Conservation (phyloP, 1,140 invertebrate genomes). For the Papilio dardanus region DNA sequence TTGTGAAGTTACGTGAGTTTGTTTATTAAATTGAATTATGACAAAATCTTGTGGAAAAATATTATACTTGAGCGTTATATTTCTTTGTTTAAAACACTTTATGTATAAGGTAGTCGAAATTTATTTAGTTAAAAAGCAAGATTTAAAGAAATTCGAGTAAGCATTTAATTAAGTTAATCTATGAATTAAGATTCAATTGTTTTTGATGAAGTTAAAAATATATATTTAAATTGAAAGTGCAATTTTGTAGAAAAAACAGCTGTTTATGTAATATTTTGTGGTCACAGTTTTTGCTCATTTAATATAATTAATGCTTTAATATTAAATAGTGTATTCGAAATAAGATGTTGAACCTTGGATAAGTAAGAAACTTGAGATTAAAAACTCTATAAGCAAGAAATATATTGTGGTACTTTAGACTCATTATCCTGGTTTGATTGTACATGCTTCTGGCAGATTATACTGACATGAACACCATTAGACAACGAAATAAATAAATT, state of each 20-base stretch:
- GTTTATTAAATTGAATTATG: too few relatives aligned
- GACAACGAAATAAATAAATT: constrained; percentile 54
- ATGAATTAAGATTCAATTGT: constrained; percentile 22
- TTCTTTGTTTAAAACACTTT: not conserved
- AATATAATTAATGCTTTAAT: not conserved
- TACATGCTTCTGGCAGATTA: constrained; percentile 20
- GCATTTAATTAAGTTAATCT: constrained; percentile 22
- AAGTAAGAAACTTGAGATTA: too few relatives aligned
- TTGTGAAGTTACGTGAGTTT: too few relatives aligned
- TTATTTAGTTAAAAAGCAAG: constrained; percentile 20
- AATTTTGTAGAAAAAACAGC: not conserved
- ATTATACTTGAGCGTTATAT: not conserved
- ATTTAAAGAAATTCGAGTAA: constrained; percentile 25
- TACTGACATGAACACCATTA: constrained; percentile 29
- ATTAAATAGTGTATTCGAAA: not conserved
- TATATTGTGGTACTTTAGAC: too few relatives aligned
- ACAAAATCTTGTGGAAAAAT: too few relatives aligned
- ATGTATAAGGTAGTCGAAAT: not conserved
- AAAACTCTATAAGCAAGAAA: too few relatives aligned
- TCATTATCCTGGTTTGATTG: too few relatives aligned
- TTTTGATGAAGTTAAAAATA: not conserved
- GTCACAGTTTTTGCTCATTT: not conserved
- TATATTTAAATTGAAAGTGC: not conserved
- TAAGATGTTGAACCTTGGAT: too few relatives aligned
- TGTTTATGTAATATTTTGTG: not conserved